These are phyloP conservation scores for Mythimna lalbum DNA, from an alignment of 2,888 invertebrate species.

Conservation along the genomic window DNA sequence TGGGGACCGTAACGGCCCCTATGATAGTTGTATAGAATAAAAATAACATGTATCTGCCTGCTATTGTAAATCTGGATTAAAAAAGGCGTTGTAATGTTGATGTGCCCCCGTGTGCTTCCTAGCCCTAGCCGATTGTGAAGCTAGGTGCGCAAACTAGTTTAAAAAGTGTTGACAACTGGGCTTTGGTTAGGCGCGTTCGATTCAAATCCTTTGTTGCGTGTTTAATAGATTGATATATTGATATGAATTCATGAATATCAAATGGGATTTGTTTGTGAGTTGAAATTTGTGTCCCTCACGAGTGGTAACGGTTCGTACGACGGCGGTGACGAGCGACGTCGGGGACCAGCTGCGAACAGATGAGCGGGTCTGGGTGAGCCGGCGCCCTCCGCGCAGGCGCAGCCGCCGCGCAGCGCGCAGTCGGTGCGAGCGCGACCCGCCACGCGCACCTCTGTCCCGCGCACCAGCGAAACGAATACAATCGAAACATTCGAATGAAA, in stretches of 20 bases:
- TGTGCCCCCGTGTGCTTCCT: conserved; percentile 60
- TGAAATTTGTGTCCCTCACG: conserved; percentile 70
- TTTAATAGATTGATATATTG: conserved; percentile 66
- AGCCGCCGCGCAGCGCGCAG: conserved; percentile 71
- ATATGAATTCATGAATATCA: conserved; percentile 70
- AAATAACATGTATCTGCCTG: conserved; percentile 47
- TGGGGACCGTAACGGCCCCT: conserved; percentile 56
- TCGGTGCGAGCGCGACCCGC: conserved; percentile 83
- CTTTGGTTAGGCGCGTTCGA: conserved; percentile 64
- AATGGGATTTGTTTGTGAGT: conserved; percentile 75
- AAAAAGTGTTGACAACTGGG: conserved; percentile 70
- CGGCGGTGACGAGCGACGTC: conserved; percentile 38
- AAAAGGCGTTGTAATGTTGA: conserved; percentile 58
- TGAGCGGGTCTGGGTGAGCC: conserved; percentile 70
- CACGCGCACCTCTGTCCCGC: conserved; percentile 81
- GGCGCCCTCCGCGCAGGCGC: conserved; percentile 75
- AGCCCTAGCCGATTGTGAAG: conserved; percentile 61
- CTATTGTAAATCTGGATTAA: conserved; percentile 61
- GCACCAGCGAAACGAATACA: conserved; percentile 71
- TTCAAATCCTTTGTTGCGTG: conserved; percentile 64
- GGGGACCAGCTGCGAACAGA: conserved; percentile 80
- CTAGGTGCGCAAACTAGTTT: conserved; percentile 75
- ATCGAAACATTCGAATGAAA: conserved; percentile 79
- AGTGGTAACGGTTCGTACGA: conserved; percentile 80
- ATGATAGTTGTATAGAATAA: conserved; percentile 46